Evolutionary conservation across 1,140 invertebrate species (phyloP).

Genomic region (Megathymus violae): DNA sequence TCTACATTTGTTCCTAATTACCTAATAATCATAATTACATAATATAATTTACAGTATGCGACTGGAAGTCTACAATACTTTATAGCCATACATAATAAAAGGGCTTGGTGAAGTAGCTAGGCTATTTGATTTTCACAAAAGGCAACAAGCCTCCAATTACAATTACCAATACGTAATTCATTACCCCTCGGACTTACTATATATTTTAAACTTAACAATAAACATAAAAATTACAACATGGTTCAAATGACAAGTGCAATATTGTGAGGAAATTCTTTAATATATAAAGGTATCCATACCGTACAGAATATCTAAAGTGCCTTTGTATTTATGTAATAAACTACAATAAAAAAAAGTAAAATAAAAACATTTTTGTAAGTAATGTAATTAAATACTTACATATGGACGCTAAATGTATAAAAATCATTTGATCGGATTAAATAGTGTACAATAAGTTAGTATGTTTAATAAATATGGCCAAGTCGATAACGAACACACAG

Average conservation of each 20-base stretch:
- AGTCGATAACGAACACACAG: not conserved
- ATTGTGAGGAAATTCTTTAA: constrained; percentile 7
- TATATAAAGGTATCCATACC: constrained; percentile 1
- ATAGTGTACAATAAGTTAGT: constrained; percentile 15
- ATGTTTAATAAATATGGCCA: constrained; percentile 12
- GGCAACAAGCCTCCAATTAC: not conserved
- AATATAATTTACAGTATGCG: not conserved
- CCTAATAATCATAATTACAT: not conserved
- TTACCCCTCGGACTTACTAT: constrained; percentile 18
- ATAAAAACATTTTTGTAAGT: constrained; percentile 38
- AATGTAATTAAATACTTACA: constrained; percentile 29
- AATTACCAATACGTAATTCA: too few relatives aligned
- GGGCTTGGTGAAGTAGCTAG: not conserved
- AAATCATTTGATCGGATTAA: constrained; percentile 20
- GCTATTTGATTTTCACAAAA: not conserved
- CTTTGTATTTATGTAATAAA: constrained; percentile 14
- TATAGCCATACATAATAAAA: not conserved
- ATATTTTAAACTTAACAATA: not conserved
- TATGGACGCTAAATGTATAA: constrained; percentile 18
- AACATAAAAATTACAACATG: not conserved
- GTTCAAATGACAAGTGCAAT: constrained; percentile 4
- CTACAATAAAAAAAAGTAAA: constrained; percentile 21
- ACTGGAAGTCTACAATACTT: not conserved
- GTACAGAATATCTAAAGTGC: constrained; percentile 27
- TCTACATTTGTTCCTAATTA: too few relatives aligned